Conservation (phyloP, 2,113 vertebrate species). For the Danionella cerebrum region DNA sequence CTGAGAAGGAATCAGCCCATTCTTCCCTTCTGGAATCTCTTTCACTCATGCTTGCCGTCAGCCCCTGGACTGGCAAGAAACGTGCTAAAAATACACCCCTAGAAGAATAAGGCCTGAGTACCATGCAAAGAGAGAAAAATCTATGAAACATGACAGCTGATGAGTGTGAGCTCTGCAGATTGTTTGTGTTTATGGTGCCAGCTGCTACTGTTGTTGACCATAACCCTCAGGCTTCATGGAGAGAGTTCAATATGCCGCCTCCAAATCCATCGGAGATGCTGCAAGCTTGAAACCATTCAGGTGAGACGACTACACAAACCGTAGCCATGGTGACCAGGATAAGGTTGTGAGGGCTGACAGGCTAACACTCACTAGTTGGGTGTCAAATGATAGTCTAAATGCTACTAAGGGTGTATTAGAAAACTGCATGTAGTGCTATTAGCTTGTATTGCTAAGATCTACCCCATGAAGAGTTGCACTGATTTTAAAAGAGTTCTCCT, state of each 20-base stretch:
- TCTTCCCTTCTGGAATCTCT: neutral
- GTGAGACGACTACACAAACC: conserved; percentile 38
- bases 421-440: too few relatives aligned
- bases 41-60: neutral
- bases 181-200: conserved; percentile 8
- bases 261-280: conserved; percentile 29
- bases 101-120: neutral
- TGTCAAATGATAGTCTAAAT: too few relatives aligned
- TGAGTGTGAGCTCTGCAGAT: conserved; percentile 17
- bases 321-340: conserved; percentile 48
- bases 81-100: conserved; percentile 4
- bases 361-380: conserved; percentile 6
- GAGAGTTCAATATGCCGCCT: neutral
- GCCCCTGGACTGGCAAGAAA: conserved; percentile 4
- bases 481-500: too few relatives aligned
- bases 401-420: too few relatives aligned
- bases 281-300: conserved; percentile 41
- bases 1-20: conserved; percentile 22
- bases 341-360: conserved; percentile 20
- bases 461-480: too few relatives aligned
- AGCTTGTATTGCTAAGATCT: too few relatives aligned
- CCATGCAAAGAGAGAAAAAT: conserved; percentile 18
- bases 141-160: conserved; percentile 45
- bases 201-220: conserved; percentile 3
- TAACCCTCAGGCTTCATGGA: neutral